Evolutionary conservation across 2,113 vertebrate genomes (phyloP).

Genomic region (Oostethus manadensis): DNA sequence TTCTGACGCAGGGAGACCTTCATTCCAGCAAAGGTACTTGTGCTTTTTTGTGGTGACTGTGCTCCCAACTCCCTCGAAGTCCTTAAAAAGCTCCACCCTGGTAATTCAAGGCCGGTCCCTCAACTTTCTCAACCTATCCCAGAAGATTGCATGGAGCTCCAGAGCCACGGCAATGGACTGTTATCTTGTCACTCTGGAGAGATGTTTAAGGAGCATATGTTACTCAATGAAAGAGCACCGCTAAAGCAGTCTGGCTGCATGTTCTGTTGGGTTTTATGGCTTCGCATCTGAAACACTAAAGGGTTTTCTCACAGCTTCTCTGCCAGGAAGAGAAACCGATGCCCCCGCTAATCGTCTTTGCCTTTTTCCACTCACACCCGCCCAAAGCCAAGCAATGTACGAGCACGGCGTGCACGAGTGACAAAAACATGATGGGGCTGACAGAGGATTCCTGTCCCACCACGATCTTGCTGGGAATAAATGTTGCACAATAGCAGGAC

Average conservation of each 20-base stretch:
- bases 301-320: slow-evolving; percentile 43
- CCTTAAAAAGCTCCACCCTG: no score
- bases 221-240: no score
- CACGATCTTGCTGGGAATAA: slow-evolving; percentile 45
- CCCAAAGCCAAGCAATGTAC: slow-evolving; percentile 51
- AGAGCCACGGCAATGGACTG: no score
- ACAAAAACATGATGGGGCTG: slow-evolving; percentile 53
- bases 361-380: slow-evolving; percentile 52
- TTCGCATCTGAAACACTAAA: slow-evolving; percentile 39
- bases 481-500: slow-evolving; percentile 37
- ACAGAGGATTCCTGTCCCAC: slow-evolving; percentile 33
- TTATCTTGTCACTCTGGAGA: no score
- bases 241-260: background rate
- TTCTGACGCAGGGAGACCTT: no score
- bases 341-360: slow-evolving; percentile 57
- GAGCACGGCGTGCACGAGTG: slow-evolving; percentile 50
- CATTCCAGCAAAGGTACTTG: no score
- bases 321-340: slow-evolving; percentile 45
- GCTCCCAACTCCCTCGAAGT: no score
- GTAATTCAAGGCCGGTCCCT: no score
- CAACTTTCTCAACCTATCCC: no score
- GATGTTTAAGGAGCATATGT: no score
- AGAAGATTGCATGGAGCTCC: background rate
- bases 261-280: slow-evolving; percentile 21
- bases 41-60: no score